Conservation (phyloP, 2,113 vertebrate species). For the Clarias gariepinus region DNA sequence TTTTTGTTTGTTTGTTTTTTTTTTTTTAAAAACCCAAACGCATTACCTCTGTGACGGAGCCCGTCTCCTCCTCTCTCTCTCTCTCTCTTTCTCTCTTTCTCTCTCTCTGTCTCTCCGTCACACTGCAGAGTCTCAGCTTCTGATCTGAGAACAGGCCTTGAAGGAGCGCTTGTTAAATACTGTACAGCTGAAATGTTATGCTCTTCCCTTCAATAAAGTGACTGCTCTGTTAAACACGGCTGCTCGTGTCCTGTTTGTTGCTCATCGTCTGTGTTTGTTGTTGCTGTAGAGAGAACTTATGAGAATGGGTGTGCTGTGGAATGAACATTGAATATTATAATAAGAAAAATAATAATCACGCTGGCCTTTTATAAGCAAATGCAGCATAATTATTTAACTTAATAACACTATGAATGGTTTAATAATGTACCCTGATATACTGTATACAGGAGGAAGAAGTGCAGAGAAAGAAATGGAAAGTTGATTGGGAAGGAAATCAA, state of each 20-base stretch:
- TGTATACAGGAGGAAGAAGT: background rate
- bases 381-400: background rate
- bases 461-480: background rate
- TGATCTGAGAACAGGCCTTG: conserved; percentile 67
- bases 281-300: no score
- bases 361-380: background rate
- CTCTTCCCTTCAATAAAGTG: conserved; percentile 78
- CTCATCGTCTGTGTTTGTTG: background rate
- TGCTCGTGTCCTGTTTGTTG: conserved; percentile 1
- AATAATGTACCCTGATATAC: background rate
- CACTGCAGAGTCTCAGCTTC: conserved; percentile 67
- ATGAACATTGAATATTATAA: background rate
- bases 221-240: conserved; percentile 65
- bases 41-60: conserved; percentile 80
- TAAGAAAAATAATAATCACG: background rate
- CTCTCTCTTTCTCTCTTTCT: conserved; percentile 53
- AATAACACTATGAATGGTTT: background rate
- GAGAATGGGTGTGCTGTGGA: no score
- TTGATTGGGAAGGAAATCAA: background rate
- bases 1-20: no score
- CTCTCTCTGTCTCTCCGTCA: conserved; percentile 65
- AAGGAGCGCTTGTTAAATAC: conserved; percentile 86
- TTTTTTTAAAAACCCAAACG: conserved; percentile 55
- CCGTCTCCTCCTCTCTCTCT: background rate
- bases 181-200: conserved; percentile 88